Percentiles rank a stretch among this genome's conserved stretches.
Conservation (phyloP, 2,888 invertebrate species). For the Dicycla oo region DNA sequence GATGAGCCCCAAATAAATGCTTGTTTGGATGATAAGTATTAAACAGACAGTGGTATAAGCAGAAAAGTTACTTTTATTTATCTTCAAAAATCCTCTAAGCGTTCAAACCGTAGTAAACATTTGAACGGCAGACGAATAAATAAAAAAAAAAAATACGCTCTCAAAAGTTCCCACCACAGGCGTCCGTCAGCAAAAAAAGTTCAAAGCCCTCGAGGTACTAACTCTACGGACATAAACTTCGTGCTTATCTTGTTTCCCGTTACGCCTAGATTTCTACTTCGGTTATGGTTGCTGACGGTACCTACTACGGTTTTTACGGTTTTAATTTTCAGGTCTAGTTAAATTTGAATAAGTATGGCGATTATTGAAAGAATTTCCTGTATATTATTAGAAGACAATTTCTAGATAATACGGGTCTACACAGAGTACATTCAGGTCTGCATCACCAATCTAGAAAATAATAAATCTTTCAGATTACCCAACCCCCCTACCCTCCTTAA, state of each 20-base stretch:
- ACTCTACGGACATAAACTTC: slow-evolving; percentile 56
- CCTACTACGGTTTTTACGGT: slow-evolving; percentile 22
- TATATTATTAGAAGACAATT: background rate
- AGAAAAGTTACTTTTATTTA: slow-evolving; percentile 27
- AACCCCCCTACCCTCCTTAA: too few relatives aligned
- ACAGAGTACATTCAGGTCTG: background rate
- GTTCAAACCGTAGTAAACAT: slow-evolving; percentile 5
- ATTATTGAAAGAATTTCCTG: too few relatives aligned
- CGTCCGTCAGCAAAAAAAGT: slow-evolving; percentile 46
- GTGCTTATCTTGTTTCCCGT: slow-evolving; percentile 57
- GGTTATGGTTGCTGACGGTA: slow-evolving; percentile 43
- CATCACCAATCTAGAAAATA: background rate
- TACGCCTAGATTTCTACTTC: slow-evolving; percentile 54
- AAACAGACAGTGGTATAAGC: too few relatives aligned
- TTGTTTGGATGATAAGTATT: too few relatives aligned
- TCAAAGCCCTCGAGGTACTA: slow-evolving; percentile 38
- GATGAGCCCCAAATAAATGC: too few relatives aligned
- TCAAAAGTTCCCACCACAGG: slow-evolving; percentile 28
- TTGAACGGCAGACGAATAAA: background rate
- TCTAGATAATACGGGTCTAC: background rate
- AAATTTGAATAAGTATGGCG: too few relatives aligned
- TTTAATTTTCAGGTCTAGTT: background rate
- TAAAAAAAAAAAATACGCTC: slow-evolving; percentile 7
- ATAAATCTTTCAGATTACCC: too few relatives aligned
- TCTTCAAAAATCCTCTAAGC: slow-evolving; percentile 18